Evolutionary conservation across 2,888 invertebrate species (phyloP).

Genomic region (Parochlus steinenii): DNA sequence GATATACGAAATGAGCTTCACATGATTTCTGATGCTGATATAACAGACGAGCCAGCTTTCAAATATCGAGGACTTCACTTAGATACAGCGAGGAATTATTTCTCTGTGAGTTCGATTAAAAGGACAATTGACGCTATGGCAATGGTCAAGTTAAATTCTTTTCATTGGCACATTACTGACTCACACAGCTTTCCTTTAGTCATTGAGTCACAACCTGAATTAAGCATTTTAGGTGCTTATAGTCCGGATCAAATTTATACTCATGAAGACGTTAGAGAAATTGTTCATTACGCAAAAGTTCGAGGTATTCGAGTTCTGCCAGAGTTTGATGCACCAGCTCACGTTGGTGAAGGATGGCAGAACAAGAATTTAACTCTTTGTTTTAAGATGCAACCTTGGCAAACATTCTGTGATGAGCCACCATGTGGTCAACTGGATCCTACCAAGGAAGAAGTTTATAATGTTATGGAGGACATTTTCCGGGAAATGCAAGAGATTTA

Average conservation of each 20-base stretch:
- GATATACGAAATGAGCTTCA: constrained; percentile 40
- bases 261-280: constrained; percentile 19
- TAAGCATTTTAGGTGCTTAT: constrained; percentile 55
- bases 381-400: constrained; percentile 49
- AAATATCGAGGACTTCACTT: constrained; percentile 44
- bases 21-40: constrained; percentile 20
- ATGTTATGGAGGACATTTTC: constrained; percentile 45
- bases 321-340: constrained; percentile 44
- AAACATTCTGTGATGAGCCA: constrained; percentile 47
- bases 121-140: constrained; percentile 51
- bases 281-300: constrained; percentile 34
- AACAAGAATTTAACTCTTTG: constrained; percentile 38
- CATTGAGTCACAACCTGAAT: constrained; percentile 42
- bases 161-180: constrained; percentile 83
- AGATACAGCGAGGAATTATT: constrained; percentile 45
- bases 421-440: constrained; percentile 64
- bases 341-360: constrained; percentile 38
- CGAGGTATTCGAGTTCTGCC: constrained; percentile 43
- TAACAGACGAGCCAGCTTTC: constrained; percentile 37
- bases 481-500: constrained; percentile 39
- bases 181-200: constrained; percentile 78
- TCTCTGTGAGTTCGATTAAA: constrained; percentile 12
- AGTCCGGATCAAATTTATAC: constrained; percentile 49
- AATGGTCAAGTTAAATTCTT: constrained; percentile 66
- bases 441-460: constrained; percentile 42